These are phyloP conservation scores for Caenorhabditis elegans DNA, from an alignment of 1,140 invertebrate species.

Conservation along the genomic window WBcel235 BX284606.5:13537001-13537500, in stretches of 20 bases:
- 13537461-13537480: constrained; percentile 52
- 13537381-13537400: constrained; percentile 2
- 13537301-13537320: not conserved
- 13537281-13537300: constrained; percentile 1
- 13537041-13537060: constrained; percentile 17
- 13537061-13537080: constrained; percentile 19
- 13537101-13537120: not conserved
- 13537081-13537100: not conserved
- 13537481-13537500: constrained; percentile 49
- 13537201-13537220: constrained; percentile 11
- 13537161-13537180: too few species aligned
- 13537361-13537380: constrained; percentile 21
- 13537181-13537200: not conserved
- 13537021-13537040: constrained; percentile 16
- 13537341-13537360: constrained; percentile 22
- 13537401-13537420: constrained; percentile 14
- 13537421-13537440: constrained; percentile 34
- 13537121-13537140: not conserved
- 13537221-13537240: constrained; percentile 13
- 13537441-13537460: constrained; percentile 47
- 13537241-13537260: constrained; percentile 9
- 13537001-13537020: constrained; percentile 6
- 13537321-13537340: not conserved
- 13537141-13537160: not conserved
- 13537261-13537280: not conserved